These are phyloP conservation scores for Lottia gigantea DNA, from an alignment of 2,888 invertebrate species.

Conservation along the genomic window DNA sequence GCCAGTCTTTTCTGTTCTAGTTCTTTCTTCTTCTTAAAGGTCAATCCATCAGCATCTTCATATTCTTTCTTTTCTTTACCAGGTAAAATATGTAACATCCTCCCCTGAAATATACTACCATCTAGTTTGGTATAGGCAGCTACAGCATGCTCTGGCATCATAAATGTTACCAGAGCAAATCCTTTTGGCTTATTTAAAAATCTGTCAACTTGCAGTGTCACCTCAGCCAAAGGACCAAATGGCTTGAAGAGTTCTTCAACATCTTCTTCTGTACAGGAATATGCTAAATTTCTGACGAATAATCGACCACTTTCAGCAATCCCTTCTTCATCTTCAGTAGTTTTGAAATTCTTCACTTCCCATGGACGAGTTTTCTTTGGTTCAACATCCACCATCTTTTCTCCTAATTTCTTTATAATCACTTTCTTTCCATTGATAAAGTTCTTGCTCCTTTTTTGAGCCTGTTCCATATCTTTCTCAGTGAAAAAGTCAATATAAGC, in stretches of 20 bases:
- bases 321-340: conserved; percentile 23
- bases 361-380: conserved; percentile 40
- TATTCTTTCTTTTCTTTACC: conserved; percentile 75
- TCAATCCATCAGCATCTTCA: conserved; percentile 46
- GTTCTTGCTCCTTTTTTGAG: conserved; percentile 84
- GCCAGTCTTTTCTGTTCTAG: conserved; percentile 80
- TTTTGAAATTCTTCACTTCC: conserved; percentile 48
- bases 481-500: conserved; percentile 91
- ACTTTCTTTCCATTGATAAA: conserved; percentile 74
- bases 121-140: conserved; percentile 88
- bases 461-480: conserved; percentile 83
- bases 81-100: conserved; percentile 93
- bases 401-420: conserved; percentile 50
- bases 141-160: conserved; percentile 95
- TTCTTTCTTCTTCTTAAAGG: conserved; percentile 86
- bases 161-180: conserved; percentile 90
- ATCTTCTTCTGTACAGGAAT: conserved; percentile 86
- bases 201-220: conserved; percentile 88
- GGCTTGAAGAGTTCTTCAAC: conserved; percentile 83
- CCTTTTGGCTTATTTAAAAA: conserved; percentile 87
- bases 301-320: conserved; percentile 78
- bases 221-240: conserved; percentile 87
- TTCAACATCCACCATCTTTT: conserved; percentile 29
- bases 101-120: conserved; percentile 86
- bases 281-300: conserved; percentile 91